These are phyloP conservation scores for Drosophila burlai DNA, from an alignment of 1,140 invertebrate genomes.

Conservation along the genomic window DNA sequence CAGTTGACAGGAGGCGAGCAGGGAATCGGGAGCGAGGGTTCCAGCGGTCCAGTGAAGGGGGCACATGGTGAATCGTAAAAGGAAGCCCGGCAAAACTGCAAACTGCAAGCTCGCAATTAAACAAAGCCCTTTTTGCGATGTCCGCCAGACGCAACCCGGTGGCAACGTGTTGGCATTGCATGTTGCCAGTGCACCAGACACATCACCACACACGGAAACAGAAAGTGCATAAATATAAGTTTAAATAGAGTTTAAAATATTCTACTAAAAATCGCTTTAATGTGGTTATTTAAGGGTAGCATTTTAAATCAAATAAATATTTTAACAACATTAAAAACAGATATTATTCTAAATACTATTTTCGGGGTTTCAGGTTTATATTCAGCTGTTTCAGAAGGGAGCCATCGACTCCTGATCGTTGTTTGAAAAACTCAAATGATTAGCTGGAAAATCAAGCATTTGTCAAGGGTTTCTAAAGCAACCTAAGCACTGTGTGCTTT, in stretches of 20 bases:
- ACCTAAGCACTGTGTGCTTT: no score
- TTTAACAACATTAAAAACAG: neutral
- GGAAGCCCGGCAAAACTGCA: constrained; percentile 59
- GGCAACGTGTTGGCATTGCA: constrained; percentile 53
- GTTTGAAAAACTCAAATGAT: no score
- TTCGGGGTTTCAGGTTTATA: neutral
- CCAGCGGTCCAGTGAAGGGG: neutral
- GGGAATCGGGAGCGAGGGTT: neutral
- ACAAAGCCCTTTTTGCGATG: constrained; percentile 65
- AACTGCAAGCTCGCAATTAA: constrained; percentile 66
- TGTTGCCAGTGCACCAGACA: constrained; percentile 36
- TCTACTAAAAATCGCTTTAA: no score
- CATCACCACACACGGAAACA: constrained; percentile 9
- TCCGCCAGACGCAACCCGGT: constrained; percentile 30
- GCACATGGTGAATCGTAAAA: constrained; percentile 36
- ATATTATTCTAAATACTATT: neutral
- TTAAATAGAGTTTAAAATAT: neutral
- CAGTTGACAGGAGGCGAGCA: constrained; percentile 29
- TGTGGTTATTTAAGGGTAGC: neutral
- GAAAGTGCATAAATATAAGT: neutral
- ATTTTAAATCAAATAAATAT: neutral
- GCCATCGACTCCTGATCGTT: no score
- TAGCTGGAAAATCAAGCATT: no score
- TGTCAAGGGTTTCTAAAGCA: neutral
- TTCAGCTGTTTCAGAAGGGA: neutral